Percentiles rank a stretch among this genome's conserved stretches.
These are phyloP conservation scores for Drosophila tanythrix DNA, from an alignment of 2,888 invertebrate genomes.

Conservation along the genomic window DNA sequence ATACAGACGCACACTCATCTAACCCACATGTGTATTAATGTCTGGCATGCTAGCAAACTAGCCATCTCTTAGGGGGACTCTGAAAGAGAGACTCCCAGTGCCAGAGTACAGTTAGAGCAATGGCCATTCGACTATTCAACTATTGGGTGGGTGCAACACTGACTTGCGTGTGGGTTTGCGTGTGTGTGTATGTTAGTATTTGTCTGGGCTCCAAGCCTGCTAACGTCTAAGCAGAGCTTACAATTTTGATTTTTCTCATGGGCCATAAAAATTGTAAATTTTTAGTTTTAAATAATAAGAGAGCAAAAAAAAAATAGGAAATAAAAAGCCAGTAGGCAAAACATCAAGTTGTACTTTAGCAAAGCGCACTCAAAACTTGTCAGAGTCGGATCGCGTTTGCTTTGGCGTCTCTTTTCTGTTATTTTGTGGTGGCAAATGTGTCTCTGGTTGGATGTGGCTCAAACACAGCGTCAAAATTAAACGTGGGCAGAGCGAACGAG, in stretches of 20 bases:
- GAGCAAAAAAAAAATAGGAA: slow-evolving; percentile 28
- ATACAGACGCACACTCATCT: slow-evolving; percentile 40
- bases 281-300: slow-evolving; percentile 39
- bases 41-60: slow-evolving; percentile 48
- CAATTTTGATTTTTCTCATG: slow-evolving; percentile 27
- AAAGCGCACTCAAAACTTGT: slow-evolving; percentile 56
- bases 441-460: slow-evolving; percentile 68
- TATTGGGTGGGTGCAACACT: slow-evolving; percentile 71
- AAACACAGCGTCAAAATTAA: slow-evolving; percentile 59
- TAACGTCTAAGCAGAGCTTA: slow-evolving; percentile 34
- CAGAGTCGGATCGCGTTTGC: slow-evolving; percentile 36
- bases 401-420: slow-evolving; percentile 30
- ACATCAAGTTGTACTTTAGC: slow-evolving; percentile 21
- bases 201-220: slow-evolving; percentile 42
- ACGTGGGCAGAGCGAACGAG: slow-evolving; percentile 74
- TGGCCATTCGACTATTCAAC: slow-evolving; percentile 50
- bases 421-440: slow-evolving; percentile 60
- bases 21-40: slow-evolving; percentile 49
- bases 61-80: slow-evolving; percentile 48
- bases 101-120: slow-evolving; percentile 59
- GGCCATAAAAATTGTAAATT: slow-evolving; percentile 22
- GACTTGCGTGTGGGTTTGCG: slow-evolving; percentile 57
- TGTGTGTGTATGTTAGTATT: slow-evolving; percentile 17
- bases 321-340: slow-evolving; percentile 40
- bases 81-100: slow-evolving; percentile 31